A percentile compares a stretch with the other conserved stretches of the same genome.
phyloP scores from a whole-genome alignment of 2,888 invertebrate genomes.

The Atherix ibis region DNA sequence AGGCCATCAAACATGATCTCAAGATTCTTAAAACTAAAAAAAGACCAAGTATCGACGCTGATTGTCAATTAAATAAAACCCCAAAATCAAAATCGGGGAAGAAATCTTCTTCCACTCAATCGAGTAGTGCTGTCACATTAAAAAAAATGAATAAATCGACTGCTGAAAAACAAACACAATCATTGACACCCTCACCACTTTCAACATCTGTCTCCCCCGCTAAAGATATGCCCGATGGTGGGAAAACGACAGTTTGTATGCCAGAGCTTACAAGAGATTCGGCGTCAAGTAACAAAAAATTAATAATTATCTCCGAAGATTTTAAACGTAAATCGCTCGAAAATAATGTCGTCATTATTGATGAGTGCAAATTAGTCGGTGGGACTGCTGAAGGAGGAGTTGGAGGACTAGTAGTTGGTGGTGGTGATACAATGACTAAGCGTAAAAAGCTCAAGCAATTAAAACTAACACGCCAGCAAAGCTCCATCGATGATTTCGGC shows the following conservation, averaged over 20 bases:
- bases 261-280: too few relatives aligned
- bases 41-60: not conserved
- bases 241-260: not conserved
- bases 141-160: not conserved
- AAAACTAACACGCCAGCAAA: slow-evolving; percentile 9
- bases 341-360: slow-evolving; percentile 12
- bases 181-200: too few relatives aligned
- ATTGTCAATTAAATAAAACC: not conserved
- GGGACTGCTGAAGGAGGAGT: not conserved
- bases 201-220: slow-evolving; percentile 7
- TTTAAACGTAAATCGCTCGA: slow-evolving; percentile 13
- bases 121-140: too few relatives aligned
- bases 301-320: slow-evolving; percentile 14
- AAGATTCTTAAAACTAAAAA: slow-evolving; percentile 12
- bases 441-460: slow-evolving; percentile 9
- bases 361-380: too few relatives aligned
- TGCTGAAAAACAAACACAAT: not conserved
- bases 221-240: not conserved
- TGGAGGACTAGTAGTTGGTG: not conserved
- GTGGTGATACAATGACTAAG: slow-evolving; percentile 4
- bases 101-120: not conserved
- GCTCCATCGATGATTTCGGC: slow-evolving; percentile 14
- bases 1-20: slow-evolving; percentile 13
- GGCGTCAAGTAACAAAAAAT: slow-evolving; percentile 6
- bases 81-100: not conserved